Percentiles rank a stretch among this genome's conserved stretches.
These are phyloP conservation scores for Odontomyia ornata DNA, from an alignment of 2,888 invertebrate genomes.

Conservation along the genomic window DNA sequence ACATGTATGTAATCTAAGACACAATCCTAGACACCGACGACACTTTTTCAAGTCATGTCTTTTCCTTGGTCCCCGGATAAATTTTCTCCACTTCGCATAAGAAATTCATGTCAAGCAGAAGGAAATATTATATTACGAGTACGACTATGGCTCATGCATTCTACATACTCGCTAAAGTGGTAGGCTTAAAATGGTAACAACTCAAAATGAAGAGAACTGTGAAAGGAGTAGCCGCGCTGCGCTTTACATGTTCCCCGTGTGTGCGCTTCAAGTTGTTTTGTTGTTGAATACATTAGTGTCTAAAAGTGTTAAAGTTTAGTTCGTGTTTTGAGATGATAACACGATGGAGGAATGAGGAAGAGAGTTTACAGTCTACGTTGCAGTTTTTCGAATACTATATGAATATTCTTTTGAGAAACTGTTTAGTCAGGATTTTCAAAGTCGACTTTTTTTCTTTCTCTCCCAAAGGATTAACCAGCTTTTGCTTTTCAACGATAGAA, in stretches of 20 bases:
- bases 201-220: background rate
- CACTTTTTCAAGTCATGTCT: background rate
- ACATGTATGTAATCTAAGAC: background rate
- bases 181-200: conserved; percentile 6
- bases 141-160: background rate
- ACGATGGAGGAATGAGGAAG: no score
- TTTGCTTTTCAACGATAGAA: no score
- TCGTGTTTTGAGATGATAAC: no score
- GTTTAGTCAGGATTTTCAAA: no score
- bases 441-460: no score
- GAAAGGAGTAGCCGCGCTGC: background rate
- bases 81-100: background rate
- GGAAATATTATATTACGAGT: background rate
- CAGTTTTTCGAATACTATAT: no score
- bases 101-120: background rate
- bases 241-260: background rate
- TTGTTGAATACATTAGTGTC: background rate
- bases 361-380: no score
- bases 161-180: background rate
- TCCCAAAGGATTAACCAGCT: no score
- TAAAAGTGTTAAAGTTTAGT: background rate
- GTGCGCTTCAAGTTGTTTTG: background rate
- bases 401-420: no score
- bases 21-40: background rate
- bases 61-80: background rate